Base-by-base conservation (phyloP, 2,888 invertebrate genomes). In the Rugalucina vietnamica region DNA sequence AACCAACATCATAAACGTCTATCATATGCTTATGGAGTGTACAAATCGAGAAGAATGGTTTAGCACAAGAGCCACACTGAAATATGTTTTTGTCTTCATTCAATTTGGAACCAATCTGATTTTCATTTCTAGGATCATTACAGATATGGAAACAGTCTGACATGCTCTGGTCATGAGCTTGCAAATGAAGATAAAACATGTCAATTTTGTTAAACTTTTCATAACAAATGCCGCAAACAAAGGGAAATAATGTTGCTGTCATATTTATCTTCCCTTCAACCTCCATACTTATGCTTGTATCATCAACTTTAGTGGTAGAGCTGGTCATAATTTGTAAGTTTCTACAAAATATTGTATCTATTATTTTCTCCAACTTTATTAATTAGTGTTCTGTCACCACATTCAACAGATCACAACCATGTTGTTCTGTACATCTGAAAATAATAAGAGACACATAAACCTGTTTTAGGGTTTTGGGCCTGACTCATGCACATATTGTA, bases 201-300 rank as follows among this genome's bases (percentile, higher is more conserved):
- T 65, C 34, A 34, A 65, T 65, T 65, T 65, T 65, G 34, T 65
- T 65, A 18, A 65, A 65, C 34, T 65, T 65, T n/a, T 65, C 65
- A 34, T 34, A 65, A 34, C 65, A 65, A 2, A 65, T 34, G 21
- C 65, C 65, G 21, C 65, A 65, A 4, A 65, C 65, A 65, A 65
- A 65, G 2, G 65, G 65, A 34, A 65, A 65, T 18, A 65, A n/a
- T 1, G 65, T 34, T 65, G 65, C 65, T n/a, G 65, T 65, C 24
- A 29, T 24, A 27, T 14, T 2, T 60, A 60, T 27, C 34, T 18
- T 65, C 8, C 21, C 65, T n/a, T n/a, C n/a, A n/a, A n/a, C n/a
- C n/a, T n/a, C n/a, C n/a, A n/a, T n/a, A n/a, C n/a, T n/a, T n/a
- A n/a, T n/a, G n/a, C n/a, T n/a, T n/a, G n/a, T n/a, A n/a, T n/a